phyloP scores from a whole-genome alignment of 1,140 invertebrate genomes.

The Neoseiulus cucumeris region DNA sequence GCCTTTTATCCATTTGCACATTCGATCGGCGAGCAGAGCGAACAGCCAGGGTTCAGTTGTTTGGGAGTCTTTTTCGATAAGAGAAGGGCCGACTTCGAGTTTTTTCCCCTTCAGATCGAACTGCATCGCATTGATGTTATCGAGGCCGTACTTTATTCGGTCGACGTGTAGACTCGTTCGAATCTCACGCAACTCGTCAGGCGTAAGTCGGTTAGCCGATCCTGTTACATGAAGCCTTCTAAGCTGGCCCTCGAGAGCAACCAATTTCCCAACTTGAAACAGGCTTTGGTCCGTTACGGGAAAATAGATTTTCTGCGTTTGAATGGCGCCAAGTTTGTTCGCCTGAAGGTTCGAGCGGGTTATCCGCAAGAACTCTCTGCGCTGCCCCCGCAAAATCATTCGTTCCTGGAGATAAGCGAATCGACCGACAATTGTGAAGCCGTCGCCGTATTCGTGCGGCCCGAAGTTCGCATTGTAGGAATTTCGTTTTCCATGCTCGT shows the following conservation, averaged over 20 bases:
- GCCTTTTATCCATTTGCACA: constrained; percentile 3
- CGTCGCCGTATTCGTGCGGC: constrained; percentile 4
- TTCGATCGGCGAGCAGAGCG: background rate
- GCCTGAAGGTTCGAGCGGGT: background rate
- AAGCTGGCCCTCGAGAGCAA: background rate
- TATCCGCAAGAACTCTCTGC: background rate
- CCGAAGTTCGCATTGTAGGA: background rate
- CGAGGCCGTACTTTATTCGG: background rate
- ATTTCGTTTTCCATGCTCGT: background rate
- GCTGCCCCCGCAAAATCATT: background rate
- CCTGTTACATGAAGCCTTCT: background rate
- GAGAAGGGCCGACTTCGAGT: background rate
- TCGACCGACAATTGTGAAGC: background rate
- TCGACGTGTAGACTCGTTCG: background rate
- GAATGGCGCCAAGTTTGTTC: background rate
- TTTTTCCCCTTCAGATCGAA: background rate
- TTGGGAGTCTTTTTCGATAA: background rate
- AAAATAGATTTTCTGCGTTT: constrained; percentile 5
- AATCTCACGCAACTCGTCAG: background rate
- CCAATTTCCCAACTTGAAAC: constrained; percentile 3
- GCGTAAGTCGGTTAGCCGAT: background rate
- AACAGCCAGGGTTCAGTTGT: background rate
- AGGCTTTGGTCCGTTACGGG: background rate
- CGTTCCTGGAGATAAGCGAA: background rate
- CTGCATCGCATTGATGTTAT: background rate